A percentile compares a stretch with the other conserved stretches of the same genome.
Evolutionary conservation across 2,888 invertebrate genomes (phyloP).

Genomic region (Pristionchus arcanus): DNA sequence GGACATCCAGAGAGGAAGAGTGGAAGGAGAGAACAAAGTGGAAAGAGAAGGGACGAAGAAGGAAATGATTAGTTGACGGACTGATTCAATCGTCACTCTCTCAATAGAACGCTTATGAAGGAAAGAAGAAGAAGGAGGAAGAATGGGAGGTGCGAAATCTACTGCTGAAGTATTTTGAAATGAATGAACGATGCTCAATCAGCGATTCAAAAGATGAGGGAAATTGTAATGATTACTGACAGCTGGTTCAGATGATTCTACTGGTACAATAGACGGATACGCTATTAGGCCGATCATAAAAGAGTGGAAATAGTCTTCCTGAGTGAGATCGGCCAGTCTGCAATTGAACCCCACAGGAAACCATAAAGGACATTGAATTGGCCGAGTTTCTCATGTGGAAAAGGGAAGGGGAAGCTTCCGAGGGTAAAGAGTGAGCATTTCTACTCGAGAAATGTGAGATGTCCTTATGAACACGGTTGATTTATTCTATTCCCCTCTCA

Average conservation of each 20-base stretch:
- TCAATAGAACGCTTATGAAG: constrained; percentile 49
- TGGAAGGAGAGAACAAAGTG: not conserved
- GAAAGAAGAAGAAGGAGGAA: constrained; percentile 46
- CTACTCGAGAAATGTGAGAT: not conserved
- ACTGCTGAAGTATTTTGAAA: not conserved
- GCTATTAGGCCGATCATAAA: not conserved
- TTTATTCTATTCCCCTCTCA: not conserved
- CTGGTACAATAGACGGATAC: not conserved
- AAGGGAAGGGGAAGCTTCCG: not conserved
- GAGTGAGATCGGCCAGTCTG: not conserved
- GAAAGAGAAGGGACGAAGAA: constrained; percentile 53
- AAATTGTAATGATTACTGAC: not conserved
- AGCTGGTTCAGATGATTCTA: not conserved
- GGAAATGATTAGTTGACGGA: constrained; percentile 53
- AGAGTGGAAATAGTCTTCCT: constrained; percentile 16
- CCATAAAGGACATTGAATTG: not conserved
- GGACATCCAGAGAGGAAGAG: not conserved
- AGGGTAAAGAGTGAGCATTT: not conserved
- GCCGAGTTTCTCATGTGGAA: constrained; percentile 24
- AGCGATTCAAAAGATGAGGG: too few species aligned
- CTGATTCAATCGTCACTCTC: constrained; percentile 49
- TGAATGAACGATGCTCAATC: too few species aligned
- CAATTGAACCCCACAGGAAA: not conserved
- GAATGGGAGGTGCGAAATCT: constrained; percentile 43
- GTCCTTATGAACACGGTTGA: not conserved